Evolutionary conservation across 2,113 vertebrate species (phyloP).

Genomic region (Panthera uncia): DNA sequence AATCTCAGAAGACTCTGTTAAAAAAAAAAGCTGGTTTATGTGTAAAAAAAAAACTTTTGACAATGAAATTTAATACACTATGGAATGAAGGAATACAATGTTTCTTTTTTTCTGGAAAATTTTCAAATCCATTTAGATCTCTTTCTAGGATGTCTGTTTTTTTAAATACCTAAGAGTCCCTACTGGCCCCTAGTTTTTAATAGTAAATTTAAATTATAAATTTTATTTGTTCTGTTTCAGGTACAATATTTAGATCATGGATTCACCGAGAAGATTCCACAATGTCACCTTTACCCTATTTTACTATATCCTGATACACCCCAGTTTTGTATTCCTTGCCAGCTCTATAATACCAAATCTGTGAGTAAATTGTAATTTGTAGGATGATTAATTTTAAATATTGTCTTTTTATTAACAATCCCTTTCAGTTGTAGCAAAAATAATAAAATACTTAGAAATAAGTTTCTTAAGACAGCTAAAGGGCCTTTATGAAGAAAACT

Average conservation of each 20-base stretch:
- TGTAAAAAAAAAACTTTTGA: not conserved
- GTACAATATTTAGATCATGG: slow-evolving; percentile 88
- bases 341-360: slow-evolving; percentile 88
- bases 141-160: not conserved
- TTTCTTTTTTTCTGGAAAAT: not conserved
- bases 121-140: not conserved
- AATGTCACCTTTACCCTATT: slow-evolving; percentile 92
- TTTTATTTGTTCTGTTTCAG: slow-evolving; percentile 54
- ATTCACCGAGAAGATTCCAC: slow-evolving; percentile 91
- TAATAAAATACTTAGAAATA: slow-evolving; percentile 33
- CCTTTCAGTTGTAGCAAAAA: slow-evolving; percentile 46
- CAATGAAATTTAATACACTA: not conserved
- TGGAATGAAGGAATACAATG: not conserved
- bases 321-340: slow-evolving; percentile 92
- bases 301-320: slow-evolving; percentile 88
- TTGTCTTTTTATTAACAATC: slow-evolving; percentile 7
- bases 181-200: not conserved
- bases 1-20: not conserved
- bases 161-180: not conserved
- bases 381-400: slow-evolving; percentile 28
- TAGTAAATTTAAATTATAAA: slow-evolving; percentile 42
- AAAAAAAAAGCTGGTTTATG: not conserved
- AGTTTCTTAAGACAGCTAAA: slow-evolving; percentile 8
- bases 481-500: slow-evolving; percentile 9
- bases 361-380: slow-evolving; percentile 83